Conservation (phyloP, 2,888 invertebrate species). For the Amiota mariae region DNA sequence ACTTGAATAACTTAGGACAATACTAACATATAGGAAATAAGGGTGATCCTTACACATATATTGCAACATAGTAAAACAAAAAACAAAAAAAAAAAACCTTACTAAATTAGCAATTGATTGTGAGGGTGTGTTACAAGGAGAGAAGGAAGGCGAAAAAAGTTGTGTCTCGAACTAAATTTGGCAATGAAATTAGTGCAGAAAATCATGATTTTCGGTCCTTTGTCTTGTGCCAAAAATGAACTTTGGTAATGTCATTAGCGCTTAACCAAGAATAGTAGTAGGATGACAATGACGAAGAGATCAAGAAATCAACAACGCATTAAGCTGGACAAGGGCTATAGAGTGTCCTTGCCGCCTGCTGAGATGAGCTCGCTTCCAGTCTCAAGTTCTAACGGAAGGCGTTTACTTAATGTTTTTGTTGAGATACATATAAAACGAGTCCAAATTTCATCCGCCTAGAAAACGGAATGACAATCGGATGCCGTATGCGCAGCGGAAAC, state of each 20-base stretch:
- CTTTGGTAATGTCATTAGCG: conserved; percentile 23
- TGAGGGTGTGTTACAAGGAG: background rate
- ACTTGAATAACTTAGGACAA: background rate
- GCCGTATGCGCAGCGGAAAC: conserved; percentile 71
- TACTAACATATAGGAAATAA: background rate
- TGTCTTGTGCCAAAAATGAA: conserved; percentile 1
- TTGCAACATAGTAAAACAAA: background rate
- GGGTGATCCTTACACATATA: background rate
- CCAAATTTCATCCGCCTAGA: conserved; percentile 65
- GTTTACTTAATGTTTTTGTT: conserved; percentile 66
- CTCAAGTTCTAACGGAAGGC: conserved; percentile 53
- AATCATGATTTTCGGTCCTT: background rate
- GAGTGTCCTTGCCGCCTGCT: background rate
- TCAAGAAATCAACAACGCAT: background rate
- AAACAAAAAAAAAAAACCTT: background rate
- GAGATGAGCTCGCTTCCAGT: background rate
- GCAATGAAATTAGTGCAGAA: conserved; percentile 26
- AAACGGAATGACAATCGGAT: conserved; percentile 57
- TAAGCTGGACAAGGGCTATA: background rate
- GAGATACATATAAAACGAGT: conserved; percentile 59
- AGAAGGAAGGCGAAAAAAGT: background rate
- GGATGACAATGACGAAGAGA: background rate
- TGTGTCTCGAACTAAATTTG: conserved; percentile 2
- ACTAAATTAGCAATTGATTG: conserved; percentile 27
- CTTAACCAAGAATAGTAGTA: background rate